These are phyloP conservation scores for Knipowitschia caucasica DNA, from an alignment of 2,797 vertebrate genomes.

Conservation along the genomic window DNA sequence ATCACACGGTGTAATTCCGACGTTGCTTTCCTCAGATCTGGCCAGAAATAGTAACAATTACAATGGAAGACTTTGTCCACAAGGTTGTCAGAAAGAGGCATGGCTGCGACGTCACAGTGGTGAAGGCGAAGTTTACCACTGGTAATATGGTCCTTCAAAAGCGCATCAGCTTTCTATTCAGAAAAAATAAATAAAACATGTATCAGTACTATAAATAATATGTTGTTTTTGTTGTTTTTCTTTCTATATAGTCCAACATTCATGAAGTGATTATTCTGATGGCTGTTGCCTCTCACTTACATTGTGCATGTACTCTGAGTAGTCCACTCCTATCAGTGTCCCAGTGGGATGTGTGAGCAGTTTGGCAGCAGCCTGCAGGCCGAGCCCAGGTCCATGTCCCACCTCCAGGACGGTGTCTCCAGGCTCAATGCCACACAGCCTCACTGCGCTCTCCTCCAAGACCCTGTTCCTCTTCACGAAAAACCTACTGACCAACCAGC, in stretches of 20 bases:
- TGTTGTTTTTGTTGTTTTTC: too few relatives aligned
- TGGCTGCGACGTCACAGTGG: conserved; percentile 57
- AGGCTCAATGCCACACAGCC: conserved; percentile 59
- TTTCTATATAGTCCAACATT: too few relatives aligned
- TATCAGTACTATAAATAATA: neutral
- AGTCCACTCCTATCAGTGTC: conserved; percentile 73
- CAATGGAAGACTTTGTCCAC: conserved; percentile 78
- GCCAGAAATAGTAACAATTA: conserved; percentile 81
- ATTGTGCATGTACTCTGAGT: conserved; percentile 76
- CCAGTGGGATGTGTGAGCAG: conserved; percentile 60
- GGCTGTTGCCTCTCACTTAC: conserved; percentile 18
- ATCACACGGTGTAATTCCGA: conserved; percentile 72
- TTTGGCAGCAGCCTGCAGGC: conserved; percentile 57
- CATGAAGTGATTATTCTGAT: neutral
- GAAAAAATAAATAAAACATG: neutral
- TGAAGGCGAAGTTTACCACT: conserved; percentile 63
- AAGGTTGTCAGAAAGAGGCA: conserved; percentile 64
- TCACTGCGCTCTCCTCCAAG: conserved; percentile 66
- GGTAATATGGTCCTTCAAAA: conserved; percentile 52
- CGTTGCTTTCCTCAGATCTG: conserved; percentile 60
- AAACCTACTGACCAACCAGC: conserved; percentile 63
- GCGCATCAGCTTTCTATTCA: conserved; percentile 57
- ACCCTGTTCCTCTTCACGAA: conserved; percentile 46
- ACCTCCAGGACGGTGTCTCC: conserved; percentile 71
- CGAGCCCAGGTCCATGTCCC: conserved; percentile 70